phyloP scores from a whole-genome alignment of 1,140 invertebrate species.

The Tetramorium simillimum region DNA sequence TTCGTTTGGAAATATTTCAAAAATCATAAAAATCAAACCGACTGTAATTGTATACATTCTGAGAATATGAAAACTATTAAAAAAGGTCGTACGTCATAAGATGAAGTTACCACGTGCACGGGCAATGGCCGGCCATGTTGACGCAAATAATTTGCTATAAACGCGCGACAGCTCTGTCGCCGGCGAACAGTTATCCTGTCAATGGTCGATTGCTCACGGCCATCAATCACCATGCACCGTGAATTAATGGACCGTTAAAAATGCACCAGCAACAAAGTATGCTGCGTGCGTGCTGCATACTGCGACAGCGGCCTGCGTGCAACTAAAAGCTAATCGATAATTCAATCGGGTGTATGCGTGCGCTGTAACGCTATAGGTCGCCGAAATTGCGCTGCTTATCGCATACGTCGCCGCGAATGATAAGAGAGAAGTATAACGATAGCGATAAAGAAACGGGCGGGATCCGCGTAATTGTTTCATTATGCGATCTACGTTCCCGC shows the following conservation, averaged over 20 bases:
- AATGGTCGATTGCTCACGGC: slow-evolving; percentile 66
- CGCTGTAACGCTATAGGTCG: slow-evolving; percentile 31
- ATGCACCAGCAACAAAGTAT: slow-evolving; percentile 67
- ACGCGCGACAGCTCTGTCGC: slow-evolving; percentile 49
- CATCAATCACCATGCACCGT: slow-evolving; percentile 64
- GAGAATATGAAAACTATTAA: not conserved
- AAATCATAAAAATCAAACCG: not conserved
- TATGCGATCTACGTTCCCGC: slow-evolving; percentile 30
- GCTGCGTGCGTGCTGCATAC: slow-evolving; percentile 29
- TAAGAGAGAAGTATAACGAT: slow-evolving; percentile 5
- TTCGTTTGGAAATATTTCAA: not conserved
- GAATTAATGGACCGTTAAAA: slow-evolving; percentile 74
- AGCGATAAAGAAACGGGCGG: slow-evolving; percentile 36
- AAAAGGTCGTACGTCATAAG: no score
- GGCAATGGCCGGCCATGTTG: not conserved
- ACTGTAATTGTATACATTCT: not conserved
- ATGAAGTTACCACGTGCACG: not conserved
- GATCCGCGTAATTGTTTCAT: slow-evolving; percentile 47
- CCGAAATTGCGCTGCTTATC: slow-evolving; percentile 57
- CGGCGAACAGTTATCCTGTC: slow-evolving; percentile 67
- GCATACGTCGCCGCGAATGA: slow-evolving; percentile 25
- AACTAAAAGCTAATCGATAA: slow-evolving; percentile 62
- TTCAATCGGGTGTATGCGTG: slow-evolving; percentile 60
- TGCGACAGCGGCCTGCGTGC: slow-evolving; percentile 31
- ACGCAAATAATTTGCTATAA: slow-evolving; percentile 54